Percentiles rank a stretch among this genome's conserved stretches.
Conservation (phyloP, 2,797 vertebrate species). For the Taeniopygia guttata region DNA sequence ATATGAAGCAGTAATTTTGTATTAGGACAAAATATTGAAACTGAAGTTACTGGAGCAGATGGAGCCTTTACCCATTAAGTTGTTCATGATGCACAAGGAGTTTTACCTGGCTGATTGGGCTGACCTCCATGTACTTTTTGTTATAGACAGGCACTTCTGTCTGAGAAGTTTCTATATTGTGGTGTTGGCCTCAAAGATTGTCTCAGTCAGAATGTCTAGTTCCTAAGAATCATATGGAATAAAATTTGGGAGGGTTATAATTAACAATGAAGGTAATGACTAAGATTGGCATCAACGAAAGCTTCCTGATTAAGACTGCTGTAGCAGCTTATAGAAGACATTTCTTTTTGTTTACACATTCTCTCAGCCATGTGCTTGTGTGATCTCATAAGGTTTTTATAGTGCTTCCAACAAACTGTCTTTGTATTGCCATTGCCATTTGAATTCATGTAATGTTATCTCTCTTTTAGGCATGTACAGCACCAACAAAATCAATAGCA, state of each 20-base stretch:
- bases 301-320: neutral
- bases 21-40: neutral
- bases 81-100: accelerated
- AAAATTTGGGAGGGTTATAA: neutral
- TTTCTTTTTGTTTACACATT: neutral
- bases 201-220: neutral
- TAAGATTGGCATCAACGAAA: neutral
- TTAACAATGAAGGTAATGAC: neutral
- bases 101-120: neutral
- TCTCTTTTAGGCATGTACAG: neutral
- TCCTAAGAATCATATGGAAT: neutral
- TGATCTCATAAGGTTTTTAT: neutral
- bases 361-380: neutral
- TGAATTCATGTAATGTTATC: neutral
- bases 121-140: neutral
- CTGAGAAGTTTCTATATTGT: neutral
- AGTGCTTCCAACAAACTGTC: neutral
- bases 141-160: neutral
- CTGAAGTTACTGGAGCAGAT: neutral
- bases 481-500: neutral
- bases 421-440: neutral
- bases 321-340: neutral
- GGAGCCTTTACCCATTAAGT: neutral
- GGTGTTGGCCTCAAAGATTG: neutral
- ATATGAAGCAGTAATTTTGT: neutral